Conservation (phyloP, 2,113 vertebrate genomes). For the Pyrgilauda ruficollis region DNA sequence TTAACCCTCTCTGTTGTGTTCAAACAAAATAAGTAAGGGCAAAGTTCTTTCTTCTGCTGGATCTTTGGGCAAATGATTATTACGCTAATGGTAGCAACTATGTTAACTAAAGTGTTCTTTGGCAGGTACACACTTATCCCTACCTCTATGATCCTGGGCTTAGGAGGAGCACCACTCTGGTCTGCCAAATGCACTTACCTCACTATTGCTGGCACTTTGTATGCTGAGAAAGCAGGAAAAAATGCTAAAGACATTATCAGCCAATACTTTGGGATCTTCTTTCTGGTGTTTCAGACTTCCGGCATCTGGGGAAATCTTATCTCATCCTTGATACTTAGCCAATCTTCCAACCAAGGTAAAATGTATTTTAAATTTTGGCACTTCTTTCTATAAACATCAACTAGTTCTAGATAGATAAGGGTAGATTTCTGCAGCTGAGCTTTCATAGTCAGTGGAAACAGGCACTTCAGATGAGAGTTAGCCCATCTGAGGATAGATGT, state of each 20-base stretch:
- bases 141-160: constrained; percentile 88
- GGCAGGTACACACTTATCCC: constrained; percentile 90
- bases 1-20: neutral
- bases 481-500: neutral
- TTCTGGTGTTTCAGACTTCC: constrained; percentile 91
- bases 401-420: neutral
- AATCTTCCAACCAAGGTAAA: constrained; percentile 78
- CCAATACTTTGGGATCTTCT: constrained; percentile 94
- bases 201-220: constrained; percentile 79
- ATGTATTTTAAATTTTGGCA: neutral
- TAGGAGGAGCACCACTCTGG: constrained; percentile 92
- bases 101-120: neutral
- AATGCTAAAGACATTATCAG: constrained; percentile 81
- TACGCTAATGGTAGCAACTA: neutral
- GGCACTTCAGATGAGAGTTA: neutral
- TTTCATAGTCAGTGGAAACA: neutral
- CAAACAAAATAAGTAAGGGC: neutral
- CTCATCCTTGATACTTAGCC: constrained; percentile 89
- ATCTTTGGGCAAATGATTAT: neutral
- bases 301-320: constrained; percentile 95
- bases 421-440: neutral
- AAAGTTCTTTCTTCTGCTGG: neutral
- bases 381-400: neutral
- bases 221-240: constrained; percentile 72
- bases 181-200: constrained; percentile 92